Evolutionary conservation across 2,888 invertebrate species (phyloP), one percentile per base, ranked within the genome.

Genomic region (Phlogophora meticulosa): DNA sequence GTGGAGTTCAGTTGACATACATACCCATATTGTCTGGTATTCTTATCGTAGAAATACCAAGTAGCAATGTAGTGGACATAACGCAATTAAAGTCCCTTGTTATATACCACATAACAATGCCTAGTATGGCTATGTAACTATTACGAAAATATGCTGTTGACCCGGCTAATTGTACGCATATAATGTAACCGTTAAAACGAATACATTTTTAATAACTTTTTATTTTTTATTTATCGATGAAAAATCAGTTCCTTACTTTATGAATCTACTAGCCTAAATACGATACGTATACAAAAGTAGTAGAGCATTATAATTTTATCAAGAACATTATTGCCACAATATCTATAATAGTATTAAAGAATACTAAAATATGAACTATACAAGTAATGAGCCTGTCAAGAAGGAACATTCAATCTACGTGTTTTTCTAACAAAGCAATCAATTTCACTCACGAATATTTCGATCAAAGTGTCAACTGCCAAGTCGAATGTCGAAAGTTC

Each of bases 71-170:
- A 62, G 17, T 79, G 72, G 63, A 67, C 45, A 72, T 42, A 64
- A 73, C 46, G 49, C 58, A 61, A 71, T 68, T 56, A 58, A 22
- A 24, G 49, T 42, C 49, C 53, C 58, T 48, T 69, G 70, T 57
- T 55, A 66, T 49, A 48, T 52, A 53, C 51, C 45, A 77, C 70
- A 77, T 73, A 80, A 82, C 64, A 64, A 62, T 72, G 73, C 36
- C 13, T 63, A 76, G 58, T 72, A 65, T 69, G 51, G 67, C 78
- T 70, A 63, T 77, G 77, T 76, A 78, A 82, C 75, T 66, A 76
- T 87, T 87, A 76, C 80, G 80, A 83, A 76, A 83, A 63, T 56
- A 72, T 87, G 55, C 72, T 53, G 72, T 63, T 71, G 80, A 79
- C 74, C 74, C 64, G 64, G 60, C 77, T 76, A 69, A 74, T 78